These are phyloP conservation scores for Steatocranus sp. DNA, from an alignment of 2,797 vertebrate species.

Conservation along the genomic window DNA sequence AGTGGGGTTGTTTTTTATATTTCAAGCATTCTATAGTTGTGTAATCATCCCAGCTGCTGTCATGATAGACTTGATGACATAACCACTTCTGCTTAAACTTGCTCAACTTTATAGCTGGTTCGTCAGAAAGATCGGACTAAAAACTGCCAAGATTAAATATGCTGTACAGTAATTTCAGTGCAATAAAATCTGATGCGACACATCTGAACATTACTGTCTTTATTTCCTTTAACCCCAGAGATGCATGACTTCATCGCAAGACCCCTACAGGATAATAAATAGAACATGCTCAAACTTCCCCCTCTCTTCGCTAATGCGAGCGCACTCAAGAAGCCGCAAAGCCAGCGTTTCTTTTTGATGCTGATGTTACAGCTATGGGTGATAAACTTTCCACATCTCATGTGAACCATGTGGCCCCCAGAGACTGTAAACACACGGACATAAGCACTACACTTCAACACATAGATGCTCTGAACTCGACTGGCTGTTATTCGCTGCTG, in stretches of 20 bases:
- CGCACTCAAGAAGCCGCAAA: neutral
- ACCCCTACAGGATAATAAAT: neutral
- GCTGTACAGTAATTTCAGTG: neutral
- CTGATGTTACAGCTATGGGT: neutral
- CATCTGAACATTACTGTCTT: neutral
- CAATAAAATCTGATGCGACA: neutral
- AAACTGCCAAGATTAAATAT: neutral
- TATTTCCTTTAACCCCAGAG: neutral
- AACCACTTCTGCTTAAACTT: neutral
- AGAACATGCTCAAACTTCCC: neutral
- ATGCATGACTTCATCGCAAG: neutral
- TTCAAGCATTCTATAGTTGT: neutral
- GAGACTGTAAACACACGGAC: conserved; percentile 56
- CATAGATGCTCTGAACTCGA: neutral
- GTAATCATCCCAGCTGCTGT: neutral
- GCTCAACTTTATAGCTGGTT: neutral
- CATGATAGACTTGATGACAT: neutral
- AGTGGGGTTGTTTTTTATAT: neutral
- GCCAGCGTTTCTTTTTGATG: neutral
- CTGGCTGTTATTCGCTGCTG: conserved; percentile 45
- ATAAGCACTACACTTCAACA: conserved; percentile 26
- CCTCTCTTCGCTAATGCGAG: neutral
- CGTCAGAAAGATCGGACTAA: neutral
- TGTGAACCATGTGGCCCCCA: conserved; percentile 19
- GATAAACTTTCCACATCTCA: neutral